A percentile compares a stretch with the other conserved stretches of the same genome.
Conservation (phyloP, 2,888 invertebrate genomes). For the Thereva unica region DNA sequence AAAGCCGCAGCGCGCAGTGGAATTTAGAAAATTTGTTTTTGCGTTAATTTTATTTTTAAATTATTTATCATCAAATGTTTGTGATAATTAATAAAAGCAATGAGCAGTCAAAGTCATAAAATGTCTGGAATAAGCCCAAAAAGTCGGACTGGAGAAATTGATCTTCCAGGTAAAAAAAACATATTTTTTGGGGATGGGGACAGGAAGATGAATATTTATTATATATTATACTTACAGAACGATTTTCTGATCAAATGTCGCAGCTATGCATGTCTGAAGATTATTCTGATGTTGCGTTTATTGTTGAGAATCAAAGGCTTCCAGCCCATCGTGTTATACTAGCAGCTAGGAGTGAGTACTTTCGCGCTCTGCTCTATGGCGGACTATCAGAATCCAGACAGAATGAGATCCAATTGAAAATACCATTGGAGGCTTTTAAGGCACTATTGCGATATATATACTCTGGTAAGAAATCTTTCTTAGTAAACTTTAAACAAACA, state of each 20-base stretch:
- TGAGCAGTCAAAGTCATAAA: slow-evolving; percentile 58
- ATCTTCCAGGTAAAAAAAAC: slow-evolving; percentile 60
- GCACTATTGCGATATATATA: slow-evolving; percentile 94
- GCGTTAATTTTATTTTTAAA: neutral
- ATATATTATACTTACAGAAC: slow-evolving; percentile 55
- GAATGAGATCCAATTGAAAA: slow-evolving; percentile 82
- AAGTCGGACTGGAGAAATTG: slow-evolving; percentile 64
- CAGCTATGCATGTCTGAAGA: slow-evolving; percentile 83
- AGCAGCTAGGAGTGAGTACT: slow-evolving; percentile 95
- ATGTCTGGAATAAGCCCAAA: slow-evolving; percentile 61
- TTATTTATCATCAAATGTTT: slow-evolving; percentile 2
- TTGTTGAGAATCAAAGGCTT: slow-evolving; percentile 72
- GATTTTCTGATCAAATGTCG: slow-evolving; percentile 84
- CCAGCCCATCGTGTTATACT: slow-evolving; percentile 72
- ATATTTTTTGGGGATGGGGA: slow-evolving; percentile 29
- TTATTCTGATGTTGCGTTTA: slow-evolving; percentile 86
- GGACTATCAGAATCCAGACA: slow-evolving; percentile 76
- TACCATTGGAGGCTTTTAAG: slow-evolving; percentile 83
- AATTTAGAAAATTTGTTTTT: neutral
- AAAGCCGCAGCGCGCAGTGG: too few relatives aligned
- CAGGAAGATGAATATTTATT: neutral
- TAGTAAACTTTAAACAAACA: neutral
- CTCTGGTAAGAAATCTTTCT: slow-evolving; percentile 66
- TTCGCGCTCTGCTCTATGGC: slow-evolving; percentile 80
- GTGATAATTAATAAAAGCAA: slow-evolving; percentile 40